Base-by-base conservation (phyloP, 2,113 vertebrate genomes). In the Toxotes jaculatrix region DNA sequence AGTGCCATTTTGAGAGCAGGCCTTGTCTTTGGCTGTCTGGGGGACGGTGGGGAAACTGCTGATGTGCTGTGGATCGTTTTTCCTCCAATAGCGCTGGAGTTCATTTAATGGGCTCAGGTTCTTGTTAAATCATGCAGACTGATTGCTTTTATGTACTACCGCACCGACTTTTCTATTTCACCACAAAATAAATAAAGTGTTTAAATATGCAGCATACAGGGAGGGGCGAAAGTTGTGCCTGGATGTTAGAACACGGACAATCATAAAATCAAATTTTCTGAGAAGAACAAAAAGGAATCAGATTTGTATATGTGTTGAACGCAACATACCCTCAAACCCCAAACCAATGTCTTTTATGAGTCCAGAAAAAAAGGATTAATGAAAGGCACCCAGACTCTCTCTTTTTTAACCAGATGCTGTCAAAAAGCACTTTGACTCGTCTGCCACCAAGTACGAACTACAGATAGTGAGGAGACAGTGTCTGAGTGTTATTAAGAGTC, bases 71-170 rank as follows among this genome's bases (percentile, higher is more conserved):
- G 74, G 77, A 80, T 89, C 79, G 70, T 90, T 78, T 86, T 89
- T 86, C 80, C 85, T 88, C 85, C 89, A 87, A 88, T 91, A 87
- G 87, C 59, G 69, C 85, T 59, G 86, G 85, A 91, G 89, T 94
- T 94, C 89, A 86, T 93, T 95, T 94, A 94, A 95, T 93, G 89
- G 93, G 92, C 92, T 88, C 88, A 90, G 90, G 93, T 94, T 91
- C 88, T 94, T 94, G 94, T 95, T 94, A 95, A 95, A 95, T 94
- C 93, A 90, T 81, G 80, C 87, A 87, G 82, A 90, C 92, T 95
- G 95, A 95, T 95, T 95, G 93, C 93, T 95, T 95, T 95, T 94
- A 95, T 96, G 95, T 96, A 94, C 94, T 92, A 87, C 83, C 61
- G 85, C 88, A 82, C 82, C 76, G 88, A 86, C 82, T 91, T 88